phyloP scores from a whole-genome alignment of 1,140 invertebrate genomes.

The Oryzaephilus surinamensis region DNA sequence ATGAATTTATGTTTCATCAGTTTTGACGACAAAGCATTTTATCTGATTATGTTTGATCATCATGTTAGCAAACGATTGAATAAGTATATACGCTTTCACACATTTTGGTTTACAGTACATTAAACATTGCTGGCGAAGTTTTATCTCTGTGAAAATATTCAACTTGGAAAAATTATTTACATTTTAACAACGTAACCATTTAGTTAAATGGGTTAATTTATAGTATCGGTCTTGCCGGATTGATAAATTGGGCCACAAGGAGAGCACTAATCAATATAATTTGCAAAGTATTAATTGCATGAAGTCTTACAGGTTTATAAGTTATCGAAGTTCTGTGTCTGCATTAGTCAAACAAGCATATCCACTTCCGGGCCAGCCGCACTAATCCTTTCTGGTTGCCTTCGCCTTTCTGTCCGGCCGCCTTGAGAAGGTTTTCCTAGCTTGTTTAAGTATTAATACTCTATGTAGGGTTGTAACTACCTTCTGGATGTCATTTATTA shows the following conservation, averaged over 20 bases:
- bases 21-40: conserved; percentile 11
- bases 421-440: conserved; percentile 3
- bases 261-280: no score
- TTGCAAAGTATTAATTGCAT: no score
- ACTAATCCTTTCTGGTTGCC: conserved; percentile 29
- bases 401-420: conserved; percentile 10
- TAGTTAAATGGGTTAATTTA: no score
- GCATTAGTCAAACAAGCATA: conserved; percentile 35
- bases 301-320: conserved; percentile 25
- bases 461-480: neutral
- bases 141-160: no score
- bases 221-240: no score
- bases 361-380: conserved; percentile 29
- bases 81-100: conserved; percentile 22
- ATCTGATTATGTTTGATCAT: conserved; percentile 24
- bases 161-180: no score
- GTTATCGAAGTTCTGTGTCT: conserved; percentile 34
- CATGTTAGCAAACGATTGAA: no score
- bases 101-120: conserved; percentile 25
- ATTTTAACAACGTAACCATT: no score
- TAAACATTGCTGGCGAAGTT: no score
- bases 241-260: no score
- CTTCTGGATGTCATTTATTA: conserved; percentile 8
- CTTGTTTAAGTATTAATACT: conserved; percentile 10
- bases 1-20: no score